Percentiles rank a stretch among this genome's conserved stretches.
These are phyloP conservation scores for Cephus sareptanus DNA, from an alignment of 2,888 invertebrate species.

Conservation along the genomic window DNA sequence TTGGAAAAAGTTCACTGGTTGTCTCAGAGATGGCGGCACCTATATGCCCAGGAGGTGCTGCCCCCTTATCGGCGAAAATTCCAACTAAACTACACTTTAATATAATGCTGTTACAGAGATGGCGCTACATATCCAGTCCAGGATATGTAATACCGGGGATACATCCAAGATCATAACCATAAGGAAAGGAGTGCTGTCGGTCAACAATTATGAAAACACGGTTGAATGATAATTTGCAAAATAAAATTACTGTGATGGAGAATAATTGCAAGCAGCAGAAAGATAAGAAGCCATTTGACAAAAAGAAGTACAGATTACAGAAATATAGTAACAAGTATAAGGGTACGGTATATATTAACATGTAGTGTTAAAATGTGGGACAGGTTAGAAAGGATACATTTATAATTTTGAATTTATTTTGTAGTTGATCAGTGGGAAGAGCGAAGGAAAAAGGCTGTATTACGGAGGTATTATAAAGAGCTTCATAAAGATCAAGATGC, in stretches of 20 bases:
- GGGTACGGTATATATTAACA: constrained; percentile 43
- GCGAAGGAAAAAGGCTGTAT: constrained; percentile 70
- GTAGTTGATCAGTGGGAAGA: constrained; percentile 76
- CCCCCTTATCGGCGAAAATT: no score
- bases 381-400: constrained; percentile 5
- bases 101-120: no score
- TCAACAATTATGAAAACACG: neutral
- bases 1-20: no score
- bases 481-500: constrained; percentile 67
- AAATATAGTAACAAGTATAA: constrained; percentile 79
- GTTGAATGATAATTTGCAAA: neutral
- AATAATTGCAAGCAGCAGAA: constrained; percentile 21
- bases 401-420: constrained; percentile 18
- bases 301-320: constrained; percentile 74
- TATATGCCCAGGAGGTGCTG: no score
- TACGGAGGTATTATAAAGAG: constrained; percentile 71
- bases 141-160: no score
- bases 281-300: constrained; percentile 74
- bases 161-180: no score
- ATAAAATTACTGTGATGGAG: neutral
- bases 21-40: no score
- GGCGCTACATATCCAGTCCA: no score
- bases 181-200: neutral
- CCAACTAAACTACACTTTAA: no score
- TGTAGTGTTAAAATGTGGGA: neutral